phyloP scores from a whole-genome alignment of 2,888 invertebrate species.

The Andrena trimmerana region DNA sequence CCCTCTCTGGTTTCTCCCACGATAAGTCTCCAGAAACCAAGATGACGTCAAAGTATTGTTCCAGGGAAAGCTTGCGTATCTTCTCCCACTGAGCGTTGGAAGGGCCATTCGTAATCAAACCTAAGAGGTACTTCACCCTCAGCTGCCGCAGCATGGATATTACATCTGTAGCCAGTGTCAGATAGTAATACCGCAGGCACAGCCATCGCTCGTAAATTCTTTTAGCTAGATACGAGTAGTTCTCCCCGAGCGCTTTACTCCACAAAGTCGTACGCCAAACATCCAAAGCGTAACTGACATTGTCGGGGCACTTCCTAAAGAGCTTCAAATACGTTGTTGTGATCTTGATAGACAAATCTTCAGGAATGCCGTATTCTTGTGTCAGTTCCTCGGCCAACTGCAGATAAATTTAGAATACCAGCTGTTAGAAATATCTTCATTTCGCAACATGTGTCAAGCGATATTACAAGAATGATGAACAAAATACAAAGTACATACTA shows the following conservation, averaged over 20 bases:
- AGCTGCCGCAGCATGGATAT: slow-evolving; percentile 89
- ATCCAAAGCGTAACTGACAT: slow-evolving; percentile 90
- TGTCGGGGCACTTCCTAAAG: slow-evolving; percentile 93
- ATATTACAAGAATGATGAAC: slow-evolving; percentile 59
- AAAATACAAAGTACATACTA: slow-evolving; percentile 63
- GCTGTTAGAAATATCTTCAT: slow-evolving; percentile 36
- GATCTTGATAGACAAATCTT: slow-evolving; percentile 88
- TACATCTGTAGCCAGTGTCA: slow-evolving; percentile 90
- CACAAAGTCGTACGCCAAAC: slow-evolving; percentile 92
- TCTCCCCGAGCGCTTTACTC: slow-evolving; percentile 91
- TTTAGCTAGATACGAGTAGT: slow-evolving; percentile 90
- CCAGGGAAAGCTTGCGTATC: slow-evolving; percentile 89
- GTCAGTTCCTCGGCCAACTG: slow-evolving; percentile 87
- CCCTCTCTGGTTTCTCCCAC: slow-evolving; percentile 94
- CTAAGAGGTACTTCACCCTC: slow-evolving; percentile 91
- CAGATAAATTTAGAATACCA: slow-evolving; percentile 67
- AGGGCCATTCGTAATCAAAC: slow-evolving; percentile 94
- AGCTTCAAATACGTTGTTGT: slow-evolving; percentile 90
- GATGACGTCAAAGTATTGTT: slow-evolving; percentile 91
- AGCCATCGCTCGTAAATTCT: slow-evolving; percentile 92
- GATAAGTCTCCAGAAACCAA: slow-evolving; percentile 94
- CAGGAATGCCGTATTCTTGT: slow-evolving; percentile 89
- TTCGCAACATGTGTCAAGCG: slow-evolving; percentile 9
- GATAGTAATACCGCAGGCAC: slow-evolving; percentile 91
- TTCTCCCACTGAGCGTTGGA: slow-evolving; percentile 96